phyloP scores from a whole-genome alignment of 2,797 vertebrate species.

The Anguilla megastoma region DNA sequence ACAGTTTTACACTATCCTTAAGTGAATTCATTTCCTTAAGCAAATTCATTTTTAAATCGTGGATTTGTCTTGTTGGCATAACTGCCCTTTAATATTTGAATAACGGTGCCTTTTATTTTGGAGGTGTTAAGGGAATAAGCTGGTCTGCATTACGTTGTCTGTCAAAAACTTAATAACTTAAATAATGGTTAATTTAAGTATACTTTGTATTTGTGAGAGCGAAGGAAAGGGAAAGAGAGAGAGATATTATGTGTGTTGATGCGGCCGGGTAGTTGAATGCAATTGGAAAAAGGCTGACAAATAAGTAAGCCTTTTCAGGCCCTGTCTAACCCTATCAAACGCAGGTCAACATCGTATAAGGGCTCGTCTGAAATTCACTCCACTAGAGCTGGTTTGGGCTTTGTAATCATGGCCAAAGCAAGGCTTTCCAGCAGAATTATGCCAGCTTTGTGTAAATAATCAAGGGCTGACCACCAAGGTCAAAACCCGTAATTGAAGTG shows the following conservation, averaged over 20 bases:
- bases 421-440: conserved; percentile 90
- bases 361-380: conserved; percentile 81
- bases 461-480: conserved; percentile 94
- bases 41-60: neutral
- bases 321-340: conserved; percentile 83
- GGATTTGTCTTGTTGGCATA: neutral
- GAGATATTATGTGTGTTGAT: conserved; percentile 30
- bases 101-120: neutral
- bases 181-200: neutral
- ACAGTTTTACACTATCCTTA: neutral
- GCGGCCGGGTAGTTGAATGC: conserved; percentile 19
- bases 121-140: neutral
- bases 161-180: no score
- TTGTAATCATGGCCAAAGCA: conserved; percentile 84
- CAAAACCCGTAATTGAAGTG: conserved; percentile 99
- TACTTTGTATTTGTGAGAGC: conserved; percentile 21
- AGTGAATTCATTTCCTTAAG: neutral
- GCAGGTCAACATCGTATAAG: conserved; percentile 82
- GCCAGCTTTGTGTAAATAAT: conserved; percentile 98
- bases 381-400: conserved; percentile 73
- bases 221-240: conserved; percentile 29
- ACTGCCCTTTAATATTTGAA: neutral
- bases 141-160: neutral
- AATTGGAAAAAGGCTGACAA: conserved; percentile 72
- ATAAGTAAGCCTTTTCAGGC: conserved; percentile 69